These are phyloP conservation scores for Epinephelus fuscoguttatus DNA, from an alignment of 2,113 vertebrate species.

Conservation along the genomic window DNA sequence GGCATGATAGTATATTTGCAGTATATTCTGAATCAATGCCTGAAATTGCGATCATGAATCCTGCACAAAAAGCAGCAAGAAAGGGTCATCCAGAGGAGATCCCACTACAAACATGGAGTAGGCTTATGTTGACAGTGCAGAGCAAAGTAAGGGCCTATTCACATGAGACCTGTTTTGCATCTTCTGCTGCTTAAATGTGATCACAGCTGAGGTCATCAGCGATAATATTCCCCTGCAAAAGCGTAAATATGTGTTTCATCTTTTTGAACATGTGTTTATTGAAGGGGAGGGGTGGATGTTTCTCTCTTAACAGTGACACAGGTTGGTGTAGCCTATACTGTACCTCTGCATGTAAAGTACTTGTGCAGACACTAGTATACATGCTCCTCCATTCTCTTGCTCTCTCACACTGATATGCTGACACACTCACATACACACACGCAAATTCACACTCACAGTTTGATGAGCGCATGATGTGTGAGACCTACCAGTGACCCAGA, in stretches of 20 bases:
- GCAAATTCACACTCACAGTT: constrained; percentile 29
- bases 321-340: background rate
- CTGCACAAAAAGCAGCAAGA: background rate
- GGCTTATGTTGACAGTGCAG: background rate
- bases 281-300: background rate
- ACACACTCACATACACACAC: constrained; percentile 27
- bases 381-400: background rate
- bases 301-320: background rate
- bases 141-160: background rate
- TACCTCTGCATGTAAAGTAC: background rate
- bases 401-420: constrained; percentile 9
- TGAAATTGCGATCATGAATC: background rate
- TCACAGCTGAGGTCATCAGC: background rate
- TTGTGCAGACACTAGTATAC: background rate
- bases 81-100: background rate
- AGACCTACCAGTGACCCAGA: constrained; percentile 66
- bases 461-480: constrained; percentile 47
- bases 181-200: background rate
- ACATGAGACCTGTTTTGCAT: background rate
- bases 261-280: background rate
- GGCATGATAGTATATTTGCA: background rate
- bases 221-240: background rate
- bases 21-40: background rate
- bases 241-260: background rate
- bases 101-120: background rate